Percentiles rank a stretch among this genome's conserved stretches.
phyloP scores from a whole-genome alignment of 2,797 vertebrate genomes.

The Sylvilagus floridanus region DNA sequence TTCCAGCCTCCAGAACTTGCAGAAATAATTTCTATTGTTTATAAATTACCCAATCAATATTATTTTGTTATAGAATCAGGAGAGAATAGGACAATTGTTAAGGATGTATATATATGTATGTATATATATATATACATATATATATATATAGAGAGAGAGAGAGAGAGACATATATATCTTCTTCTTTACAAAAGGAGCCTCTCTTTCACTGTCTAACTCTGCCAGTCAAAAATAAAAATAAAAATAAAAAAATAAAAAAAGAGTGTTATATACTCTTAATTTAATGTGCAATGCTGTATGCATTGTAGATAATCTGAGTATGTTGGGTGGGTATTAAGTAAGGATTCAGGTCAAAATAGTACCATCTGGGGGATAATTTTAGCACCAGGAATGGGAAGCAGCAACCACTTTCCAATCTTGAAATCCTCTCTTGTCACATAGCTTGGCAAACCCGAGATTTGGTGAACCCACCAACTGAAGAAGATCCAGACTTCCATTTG shows the following conservation, averaged over 20 bases:
- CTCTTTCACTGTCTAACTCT: too few relatives aligned
- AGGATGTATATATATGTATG: neutral
- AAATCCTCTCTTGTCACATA: neutral
- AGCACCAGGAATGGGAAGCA: conserved; percentile 6
- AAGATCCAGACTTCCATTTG: neutral
- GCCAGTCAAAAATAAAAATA: too few relatives aligned
- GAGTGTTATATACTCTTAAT: neutral
- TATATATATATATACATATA: too few relatives aligned
- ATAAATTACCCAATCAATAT: neutral
- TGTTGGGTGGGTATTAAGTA: neutral
- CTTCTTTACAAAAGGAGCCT: neutral
- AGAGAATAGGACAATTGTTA: neutral
- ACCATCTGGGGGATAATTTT: conserved; percentile 1
- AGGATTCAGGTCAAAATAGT: neutral
- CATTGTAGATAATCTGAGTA: neutral
- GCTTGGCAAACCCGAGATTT: conserved; percentile 36
- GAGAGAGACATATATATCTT: neutral
- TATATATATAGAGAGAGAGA: too few relatives aligned
- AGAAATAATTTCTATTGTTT: neutral
- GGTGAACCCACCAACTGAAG: neutral
- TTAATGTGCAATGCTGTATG: neutral
- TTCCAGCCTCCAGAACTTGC: neutral
- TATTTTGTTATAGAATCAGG: neutral
- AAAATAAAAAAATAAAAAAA: too few relatives aligned
- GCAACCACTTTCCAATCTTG: conserved; percentile 9